Percentiles rank a stretch among this genome's conserved stretches.
Evolutionary conservation across 2,797 vertebrate genomes (phyloP).

Genomic region (Enteromius unitaeniatus): DNA sequence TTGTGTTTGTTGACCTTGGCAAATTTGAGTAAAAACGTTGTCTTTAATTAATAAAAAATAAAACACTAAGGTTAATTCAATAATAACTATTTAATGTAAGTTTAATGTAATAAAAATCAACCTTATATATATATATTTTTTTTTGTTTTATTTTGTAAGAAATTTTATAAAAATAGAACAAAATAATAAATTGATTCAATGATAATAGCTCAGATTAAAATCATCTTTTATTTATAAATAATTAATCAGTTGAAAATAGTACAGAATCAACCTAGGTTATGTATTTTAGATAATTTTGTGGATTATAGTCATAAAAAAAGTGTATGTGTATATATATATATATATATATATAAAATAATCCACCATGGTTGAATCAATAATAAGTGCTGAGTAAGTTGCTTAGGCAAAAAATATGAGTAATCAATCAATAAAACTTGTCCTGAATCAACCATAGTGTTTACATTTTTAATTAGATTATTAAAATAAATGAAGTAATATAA

Average conservation of each 20-base stretch:
- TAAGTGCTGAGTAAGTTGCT: background rate
- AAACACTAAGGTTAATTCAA: background rate
- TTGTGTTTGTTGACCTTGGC: background rate
- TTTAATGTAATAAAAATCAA: background rate
- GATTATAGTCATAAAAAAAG: background rate
- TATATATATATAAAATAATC: background rate
- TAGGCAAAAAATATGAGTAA: background rate
- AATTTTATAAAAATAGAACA: too few relatives aligned
- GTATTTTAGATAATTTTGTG: background rate
- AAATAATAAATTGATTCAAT: background rate
- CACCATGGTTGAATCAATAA: background rate
- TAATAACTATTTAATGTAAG: background rate
- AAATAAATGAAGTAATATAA: background rate
- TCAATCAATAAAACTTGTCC: background rate
- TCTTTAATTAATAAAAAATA: background rate
- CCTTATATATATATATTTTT: background rate
- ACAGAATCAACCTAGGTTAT: background rate
- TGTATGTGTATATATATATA: too few relatives aligned
- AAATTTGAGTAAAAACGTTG: background rate
- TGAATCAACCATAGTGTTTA: background rate
- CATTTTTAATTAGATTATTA: background rate
- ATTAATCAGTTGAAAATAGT: background rate
- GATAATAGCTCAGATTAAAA: background rate
- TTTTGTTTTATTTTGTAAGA: background rate
- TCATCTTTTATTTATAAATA: background rate